Evolutionary conservation across 2,113 vertebrate genomes (phyloP), one percentile per base, ranked within the genome.

Genomic region (Pollachius pollachius): DNA sequence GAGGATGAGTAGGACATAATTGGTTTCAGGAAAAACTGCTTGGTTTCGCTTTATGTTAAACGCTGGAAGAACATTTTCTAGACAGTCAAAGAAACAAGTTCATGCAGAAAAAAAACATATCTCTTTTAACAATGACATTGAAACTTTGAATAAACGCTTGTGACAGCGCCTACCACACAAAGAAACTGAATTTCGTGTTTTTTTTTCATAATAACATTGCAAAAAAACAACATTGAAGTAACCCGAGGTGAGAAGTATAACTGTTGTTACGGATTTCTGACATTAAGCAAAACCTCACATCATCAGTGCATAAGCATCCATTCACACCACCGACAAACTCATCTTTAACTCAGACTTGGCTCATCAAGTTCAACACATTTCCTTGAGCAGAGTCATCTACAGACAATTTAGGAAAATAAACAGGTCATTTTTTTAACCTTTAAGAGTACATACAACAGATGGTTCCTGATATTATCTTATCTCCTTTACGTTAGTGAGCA

Each of bases 391-490:
- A 75, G 82, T 81, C 18, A 15, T 73, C 68, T 57, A 85, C 83
- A 88, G 75, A 87, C 83, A 77, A 84, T 89, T 87, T 88, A 85
- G 77, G 80, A 84, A 85, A 87, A 85, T 76, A 84, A 89, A 86
- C 69, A 85, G 67, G 57, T 74, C 81, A 83, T 76, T 80, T 48
- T 41, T 77, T 79, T 76, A 74, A 83, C 82, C 54, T 69, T 63
- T 84, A 73, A 76, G 77, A 85, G 79, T 78, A 88, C 83, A 84
- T 68, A 86, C 74, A 85, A 69, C 79, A 86, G 85, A 77, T 77
- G 84, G 80, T 88, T 91, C 88, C 84, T 90, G 87, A 90, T 86
- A 88, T 87, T 79, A 70, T 81, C 81, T 84, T 85, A 82, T 48
- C 80, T 83, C 76, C 86, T 89, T 88, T 87, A 70, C 77, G 81